Evolutionary conservation across 2,113 vertebrate genomes (phyloP).

Genomic region (Rhinoptilus africanus): DNA sequence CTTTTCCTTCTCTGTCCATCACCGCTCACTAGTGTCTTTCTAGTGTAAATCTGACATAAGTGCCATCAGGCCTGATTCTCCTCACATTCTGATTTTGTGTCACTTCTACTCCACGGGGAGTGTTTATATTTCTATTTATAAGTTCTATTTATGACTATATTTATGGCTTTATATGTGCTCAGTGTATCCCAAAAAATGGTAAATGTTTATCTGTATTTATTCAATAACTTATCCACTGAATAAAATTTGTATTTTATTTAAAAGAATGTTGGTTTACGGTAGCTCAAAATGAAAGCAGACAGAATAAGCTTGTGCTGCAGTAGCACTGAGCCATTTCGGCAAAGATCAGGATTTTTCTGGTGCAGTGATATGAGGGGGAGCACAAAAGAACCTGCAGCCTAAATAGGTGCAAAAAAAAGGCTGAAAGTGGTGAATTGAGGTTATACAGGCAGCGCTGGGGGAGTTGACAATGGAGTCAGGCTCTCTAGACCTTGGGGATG

Average conservation of each 20-base stretch:
- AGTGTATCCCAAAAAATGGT: background rate
- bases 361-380: background rate
- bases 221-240: constrained; percentile 40
- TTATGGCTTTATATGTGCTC: background rate
- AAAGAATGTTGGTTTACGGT: background rate
- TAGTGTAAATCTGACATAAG: background rate
- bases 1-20: background rate
- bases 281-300: background rate
- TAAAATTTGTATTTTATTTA: background rate
- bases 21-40: background rate
- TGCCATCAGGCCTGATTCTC: background rate
- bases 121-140: constrained; percentile 42
- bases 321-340: background rate
- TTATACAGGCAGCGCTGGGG: background rate
- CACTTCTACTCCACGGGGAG: background rate
- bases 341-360: background rate
- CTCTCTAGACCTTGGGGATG: background rate
- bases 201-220: constrained; percentile 51
- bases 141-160: constrained; percentile 56
- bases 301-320: background rate
- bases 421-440: background rate
- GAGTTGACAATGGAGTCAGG: background rate
- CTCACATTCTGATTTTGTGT: background rate
- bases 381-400: background rate
- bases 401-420: background rate